A percentile compares a stretch with the other conserved stretches of the same genome.
These are phyloP conservation scores for Leptopterna dolabrata DNA, from an alignment of 2,888 invertebrate species.

Conservation along the genomic window DNA sequence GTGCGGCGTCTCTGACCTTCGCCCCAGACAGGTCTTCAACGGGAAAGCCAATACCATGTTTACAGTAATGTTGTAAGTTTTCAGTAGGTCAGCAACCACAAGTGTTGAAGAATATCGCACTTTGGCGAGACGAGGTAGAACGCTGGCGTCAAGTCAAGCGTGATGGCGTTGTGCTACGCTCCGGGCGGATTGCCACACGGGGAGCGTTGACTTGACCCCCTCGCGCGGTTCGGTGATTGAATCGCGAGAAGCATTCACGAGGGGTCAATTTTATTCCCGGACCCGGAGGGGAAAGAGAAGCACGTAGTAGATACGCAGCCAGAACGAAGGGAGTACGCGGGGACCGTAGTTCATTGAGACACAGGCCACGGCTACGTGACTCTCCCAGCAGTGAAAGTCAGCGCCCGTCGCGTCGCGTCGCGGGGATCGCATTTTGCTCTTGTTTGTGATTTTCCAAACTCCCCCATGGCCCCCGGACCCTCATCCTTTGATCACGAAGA, in stretches of 20 bases:
- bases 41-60: no score
- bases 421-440: background rate
- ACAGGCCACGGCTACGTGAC: background rate
- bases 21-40: no score
- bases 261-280: background rate
- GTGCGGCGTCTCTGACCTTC: no score
- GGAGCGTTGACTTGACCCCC: background rate
- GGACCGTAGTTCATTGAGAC: background rate
- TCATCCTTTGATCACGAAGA: background rate
- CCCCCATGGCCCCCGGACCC: background rate
- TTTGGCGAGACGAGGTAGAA: background rate
- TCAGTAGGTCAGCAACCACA: no score
- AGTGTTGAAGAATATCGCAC: background rate
- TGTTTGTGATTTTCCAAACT: background rate
- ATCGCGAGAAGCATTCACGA: background rate
- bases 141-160: background rate
- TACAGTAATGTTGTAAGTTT: no score
- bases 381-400: background rate
- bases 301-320: background rate
- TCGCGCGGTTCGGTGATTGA: background rate
- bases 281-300: background rate
- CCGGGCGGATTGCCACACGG: background rate
- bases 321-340: background rate
- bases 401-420: background rate
- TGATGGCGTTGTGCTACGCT: background rate